Base-by-base conservation (phyloP, 2,113 vertebrate genomes). In the Heloderma charlesbogerti region DNA sequence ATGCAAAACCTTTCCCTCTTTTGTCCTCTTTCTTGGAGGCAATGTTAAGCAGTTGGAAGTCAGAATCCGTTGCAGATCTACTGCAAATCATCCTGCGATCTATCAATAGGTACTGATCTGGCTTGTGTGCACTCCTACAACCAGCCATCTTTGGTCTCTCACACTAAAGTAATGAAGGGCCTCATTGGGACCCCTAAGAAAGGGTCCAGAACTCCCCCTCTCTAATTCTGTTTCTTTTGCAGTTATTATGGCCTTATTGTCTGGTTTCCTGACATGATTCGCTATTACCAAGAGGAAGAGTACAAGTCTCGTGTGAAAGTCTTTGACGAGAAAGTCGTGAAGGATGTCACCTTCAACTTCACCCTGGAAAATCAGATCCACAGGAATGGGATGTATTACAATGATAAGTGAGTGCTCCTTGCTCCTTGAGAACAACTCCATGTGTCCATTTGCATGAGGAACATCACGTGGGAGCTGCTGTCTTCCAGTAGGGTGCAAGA, bases 231-330 rank as follows among this genome's bases (percentile, higher is more conserved):
- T 48, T 89, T 86, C 86, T 89, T 1, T 79, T 84, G 0, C 94
- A 99, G 99, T 94, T 99, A 99, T 96, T 99, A 99, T 1, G 99
- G 99, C 27, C 97, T 99, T 91, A 98, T 98, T 0, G 99, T 99
- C 71, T 99, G 99, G 99, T 99, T 99, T 94, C 99, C 99, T 5
- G 99, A 99, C 87, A 99, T 99, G 98, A 99, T 99, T 92, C 99
- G 99, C 3, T 98, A 99, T 94, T 97, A 98, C 95, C 98, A 99
- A 97, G 98, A 98, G 0, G 98, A 99, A 92, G 98, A 98, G 0
- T 99, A 99, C 6, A 98, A 98, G 91, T 98, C 98, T 57, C 98
- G 98, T 84, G 97, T 98, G 66, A 98, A 98, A 94, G 94, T 97
- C 6, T 99, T 99, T 91, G 95, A 98, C 3, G 94, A 97, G 4